phyloP scores from a whole-genome alignment of 1,140 invertebrate species.

The Pseudachorutes palmiensis region DNA sequence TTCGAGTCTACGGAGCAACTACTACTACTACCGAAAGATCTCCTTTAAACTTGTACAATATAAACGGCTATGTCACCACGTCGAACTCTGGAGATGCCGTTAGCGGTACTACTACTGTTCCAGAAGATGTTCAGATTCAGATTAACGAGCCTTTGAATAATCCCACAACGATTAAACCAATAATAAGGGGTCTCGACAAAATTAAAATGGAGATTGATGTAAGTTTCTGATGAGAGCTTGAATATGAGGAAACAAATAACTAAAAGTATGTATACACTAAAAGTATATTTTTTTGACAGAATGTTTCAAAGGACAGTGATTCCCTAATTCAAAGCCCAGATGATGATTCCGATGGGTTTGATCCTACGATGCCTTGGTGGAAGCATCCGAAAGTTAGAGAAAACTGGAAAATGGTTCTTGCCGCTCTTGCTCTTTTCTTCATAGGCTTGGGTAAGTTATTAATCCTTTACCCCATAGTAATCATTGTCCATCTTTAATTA shows the following conservation, averaged over 20 bases:
- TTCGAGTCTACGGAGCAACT: constrained; percentile 64
- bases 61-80: constrained; percentile 17
- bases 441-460: constrained; percentile 57
- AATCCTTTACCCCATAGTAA: not conserved
- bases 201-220: constrained; percentile 39
- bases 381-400: constrained; percentile 71
- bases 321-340: constrained; percentile 61
- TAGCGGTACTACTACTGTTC: constrained; percentile 19
- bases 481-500: not conserved
- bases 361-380: constrained; percentile 56
- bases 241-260: not conserved
- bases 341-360: constrained; percentile 42
- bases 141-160: constrained; percentile 33
- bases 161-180: constrained; percentile 31
- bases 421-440: constrained; percentile 62
- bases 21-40: constrained; percentile 55
- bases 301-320: constrained; percentile 65
- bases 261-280: too few relatives aligned
- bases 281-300: constrained; percentile 49
- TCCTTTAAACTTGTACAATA: constrained; percentile 43
- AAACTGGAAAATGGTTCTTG: constrained; percentile 74
- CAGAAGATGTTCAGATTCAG: constrained; percentile 30
- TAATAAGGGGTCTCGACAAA: constrained; percentile 29
- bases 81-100: not conserved
- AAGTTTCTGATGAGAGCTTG: constrained; percentile 21